Evolutionary conservation across 2,888 invertebrate species (phyloP).

Genomic region (Synanthedon formicaeformis): DNA sequence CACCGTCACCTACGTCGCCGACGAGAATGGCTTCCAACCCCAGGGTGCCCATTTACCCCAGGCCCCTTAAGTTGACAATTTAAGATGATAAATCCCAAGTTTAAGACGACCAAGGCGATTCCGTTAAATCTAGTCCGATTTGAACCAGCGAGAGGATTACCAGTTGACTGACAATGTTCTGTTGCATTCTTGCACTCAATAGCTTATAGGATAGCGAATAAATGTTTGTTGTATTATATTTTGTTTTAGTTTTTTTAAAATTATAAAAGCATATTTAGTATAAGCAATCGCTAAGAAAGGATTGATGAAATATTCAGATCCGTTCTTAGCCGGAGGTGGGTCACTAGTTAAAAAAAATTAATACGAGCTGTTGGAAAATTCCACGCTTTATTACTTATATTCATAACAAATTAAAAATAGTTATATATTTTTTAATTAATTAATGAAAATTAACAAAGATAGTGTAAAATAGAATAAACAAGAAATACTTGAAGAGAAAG

Average conservation of each 20-base stretch:
- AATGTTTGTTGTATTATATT: slow-evolving; percentile 7
- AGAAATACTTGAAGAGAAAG: neutral
- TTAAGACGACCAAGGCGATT: neutral
- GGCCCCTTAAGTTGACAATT: slow-evolving; percentile 14
- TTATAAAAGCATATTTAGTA: no score
- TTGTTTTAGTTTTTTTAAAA: neutral
- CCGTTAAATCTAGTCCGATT: slow-evolving; percentile 42
- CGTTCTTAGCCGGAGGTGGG: no score
- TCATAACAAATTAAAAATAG: no score
- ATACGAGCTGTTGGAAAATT: no score
- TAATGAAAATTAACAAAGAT: no score
- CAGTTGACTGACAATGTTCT: slow-evolving; percentile 11
- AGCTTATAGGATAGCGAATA: slow-evolving; percentile 22
- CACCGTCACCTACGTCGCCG: slow-evolving; percentile 58
- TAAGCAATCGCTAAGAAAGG: no score
- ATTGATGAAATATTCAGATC: no score
- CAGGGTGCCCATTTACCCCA: slow-evolving; percentile 38
- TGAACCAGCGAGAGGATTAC: slow-evolving; percentile 23
- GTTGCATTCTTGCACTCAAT: slow-evolving; percentile 13
- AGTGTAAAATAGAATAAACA: no score
- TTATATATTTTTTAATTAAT: no score
- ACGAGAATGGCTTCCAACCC: slow-evolving; percentile 68
- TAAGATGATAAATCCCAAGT: neutral
- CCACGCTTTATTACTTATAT: no score
- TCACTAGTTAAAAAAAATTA: no score